phyloP scores from a whole-genome alignment of 2,113 vertebrate genomes.

The Progne subis region DNA sequence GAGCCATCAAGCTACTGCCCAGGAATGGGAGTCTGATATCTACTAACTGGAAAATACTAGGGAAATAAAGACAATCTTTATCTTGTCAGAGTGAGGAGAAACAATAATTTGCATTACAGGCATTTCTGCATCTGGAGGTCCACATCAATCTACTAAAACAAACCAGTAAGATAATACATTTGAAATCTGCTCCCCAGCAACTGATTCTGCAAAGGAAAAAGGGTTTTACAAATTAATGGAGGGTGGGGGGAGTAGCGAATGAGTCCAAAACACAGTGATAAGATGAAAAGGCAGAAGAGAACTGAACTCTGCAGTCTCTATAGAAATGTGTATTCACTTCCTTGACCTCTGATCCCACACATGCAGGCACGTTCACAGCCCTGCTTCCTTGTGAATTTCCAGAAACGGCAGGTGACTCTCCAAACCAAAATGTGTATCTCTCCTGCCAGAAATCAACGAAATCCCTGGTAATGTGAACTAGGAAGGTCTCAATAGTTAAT shows the following conservation, averaged over 20 bases:
- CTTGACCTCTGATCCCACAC: background rate
- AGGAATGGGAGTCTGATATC: background rate
- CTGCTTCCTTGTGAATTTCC: background rate
- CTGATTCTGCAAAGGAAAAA: background rate
- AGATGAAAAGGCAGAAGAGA: background rate
- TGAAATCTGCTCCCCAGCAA: background rate
- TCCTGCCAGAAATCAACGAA: background rate
- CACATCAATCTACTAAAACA: background rate
- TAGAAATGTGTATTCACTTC: background rate
- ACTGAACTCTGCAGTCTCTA: background rate
- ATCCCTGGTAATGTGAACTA: background rate
- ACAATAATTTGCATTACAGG: background rate
- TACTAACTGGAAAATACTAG: background rate
- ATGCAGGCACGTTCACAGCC: background rate
- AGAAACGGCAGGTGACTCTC: background rate
- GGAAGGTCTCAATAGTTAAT: background rate
- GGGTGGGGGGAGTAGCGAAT: fast-evolving
- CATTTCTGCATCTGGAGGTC: background rate
- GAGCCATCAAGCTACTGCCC: background rate
- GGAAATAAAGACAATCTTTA: background rate
- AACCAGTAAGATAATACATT: background rate
- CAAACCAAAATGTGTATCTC: background rate
- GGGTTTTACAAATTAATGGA: background rate
- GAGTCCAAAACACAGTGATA: background rate
- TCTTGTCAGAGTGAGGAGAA: background rate